phyloP scores from a whole-genome alignment of 1,140 invertebrate species.

The Leguminivora glycinivorella region DNA sequence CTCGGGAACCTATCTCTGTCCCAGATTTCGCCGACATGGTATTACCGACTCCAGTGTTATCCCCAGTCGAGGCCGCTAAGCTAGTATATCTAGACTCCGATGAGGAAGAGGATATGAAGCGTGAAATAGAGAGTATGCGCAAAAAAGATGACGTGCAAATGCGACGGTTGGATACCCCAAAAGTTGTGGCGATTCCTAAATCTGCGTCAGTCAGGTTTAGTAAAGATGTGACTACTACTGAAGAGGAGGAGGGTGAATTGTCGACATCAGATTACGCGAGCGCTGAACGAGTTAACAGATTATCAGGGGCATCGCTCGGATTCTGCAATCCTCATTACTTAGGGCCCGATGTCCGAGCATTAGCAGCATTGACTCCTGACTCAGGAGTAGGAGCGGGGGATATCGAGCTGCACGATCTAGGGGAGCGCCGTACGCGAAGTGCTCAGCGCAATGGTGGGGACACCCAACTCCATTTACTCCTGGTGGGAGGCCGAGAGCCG shows the following conservation, averaged over 20 bases:
- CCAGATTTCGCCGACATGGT: conserved; percentile 86
- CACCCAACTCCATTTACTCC: conserved; percentile 50
- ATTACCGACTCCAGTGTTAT: conserved; percentile 83
- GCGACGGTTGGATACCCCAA: conserved; percentile 35
- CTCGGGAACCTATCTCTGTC: conserved; percentile 86
- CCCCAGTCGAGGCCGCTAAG: conserved; percentile 84
- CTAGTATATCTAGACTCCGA: conserved; percentile 86
- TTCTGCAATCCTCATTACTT: conserved; percentile 89
- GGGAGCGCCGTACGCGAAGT: conserved; percentile 34
- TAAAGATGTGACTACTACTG: conserved; percentile 66
- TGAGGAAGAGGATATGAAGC: conserved; percentile 81
- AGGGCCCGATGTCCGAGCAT: conserved; percentile 79
- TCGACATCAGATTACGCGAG: conserved; percentile 89
- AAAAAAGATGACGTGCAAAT: conserved; percentile 25
- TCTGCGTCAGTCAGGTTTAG: conserved; percentile 83
- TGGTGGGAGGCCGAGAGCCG: conserved; percentile 64
- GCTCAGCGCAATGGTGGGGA: conserved; percentile 34
- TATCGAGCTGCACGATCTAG: conserved; percentile 59
- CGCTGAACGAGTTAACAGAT: conserved; percentile 83
- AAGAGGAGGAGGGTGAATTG: conserved; percentile 82
- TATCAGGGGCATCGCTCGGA: conserved; percentile 80
- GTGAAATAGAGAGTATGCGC: conserved; percentile 38
- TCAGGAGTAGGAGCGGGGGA: conserved; percentile 56
- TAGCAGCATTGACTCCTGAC: conserved; percentile 58
- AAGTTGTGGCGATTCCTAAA: conserved; percentile 81